Base-by-base conservation (phyloP, 2,797 vertebrate genomes). In the Monodelphis domestica region DNA sequence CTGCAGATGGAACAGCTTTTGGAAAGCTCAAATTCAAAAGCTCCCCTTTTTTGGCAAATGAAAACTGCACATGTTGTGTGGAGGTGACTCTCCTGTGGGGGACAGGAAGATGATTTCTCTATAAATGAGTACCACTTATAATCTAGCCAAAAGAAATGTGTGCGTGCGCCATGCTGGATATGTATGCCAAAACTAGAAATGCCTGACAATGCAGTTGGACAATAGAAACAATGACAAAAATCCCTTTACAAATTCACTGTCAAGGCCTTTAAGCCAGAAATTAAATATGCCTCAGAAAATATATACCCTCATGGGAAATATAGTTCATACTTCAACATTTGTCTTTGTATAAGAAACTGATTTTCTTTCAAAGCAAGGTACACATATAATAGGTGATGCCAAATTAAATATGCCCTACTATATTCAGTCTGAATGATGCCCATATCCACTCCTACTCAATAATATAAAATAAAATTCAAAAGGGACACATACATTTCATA, bases 71-170 rank as follows among this genome's bases (percentile, higher is more conserved):
- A 98, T 98, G 98, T 96, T 98, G 96, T 97, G 96, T 96, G 93
- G 97, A 98, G 97, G 97, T 98, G 97, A 97, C 96, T 95, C 97
- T 98, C 97, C 97, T 94, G 97, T 97, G 96, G 97, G 95, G 96
- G 95, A 98, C 97, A 98, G 98, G 97, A 98, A 98, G 98, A 97
- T 96, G 96, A 97, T 97, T 97, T 97, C 96, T 97, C 96, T 98
- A 97, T 96, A 97, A 96, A 96, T 97, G 97, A 96, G 96, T 96
- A 96, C 78, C 93, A 94, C 93, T 97, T 98, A 95, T 94, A 95
- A 91, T 57, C 89, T 45, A 92, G 95, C 95, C 97, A 96, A 97
- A 94, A 96, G 89, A 95, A 96, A 78, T 93, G 92, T 88, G 89
- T 89, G 70, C n/a, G 70, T 1, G 88, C 52, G 54, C 12, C 90